Conservation (phyloP, 2,113 vertebrate species). For the Ascaphus truei region DNA sequence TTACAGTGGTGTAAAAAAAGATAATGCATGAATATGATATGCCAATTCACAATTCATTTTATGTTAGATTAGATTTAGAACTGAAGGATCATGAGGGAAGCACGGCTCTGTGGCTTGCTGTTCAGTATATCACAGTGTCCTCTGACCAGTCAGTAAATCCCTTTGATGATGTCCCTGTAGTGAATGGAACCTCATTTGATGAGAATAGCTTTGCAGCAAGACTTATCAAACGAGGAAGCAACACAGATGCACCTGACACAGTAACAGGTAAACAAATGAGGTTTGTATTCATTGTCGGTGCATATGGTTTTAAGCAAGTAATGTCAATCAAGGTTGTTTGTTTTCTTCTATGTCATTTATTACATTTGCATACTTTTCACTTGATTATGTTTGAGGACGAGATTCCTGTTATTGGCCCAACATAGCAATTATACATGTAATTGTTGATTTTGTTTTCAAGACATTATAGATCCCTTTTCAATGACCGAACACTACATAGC, state of each 20-base stretch:
- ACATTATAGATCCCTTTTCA: no score
- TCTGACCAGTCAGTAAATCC: conserved; percentile 89
- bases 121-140: conserved; percentile 89
- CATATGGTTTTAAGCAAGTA: no score
- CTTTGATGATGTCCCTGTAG: conserved; percentile 82
- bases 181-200: conserved; percentile 91
- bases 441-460: no score
- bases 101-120: conserved; percentile 92
- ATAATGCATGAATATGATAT: not conserved
- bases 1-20: not conserved
- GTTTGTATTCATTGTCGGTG: conserved; percentile 41
- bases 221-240: conserved; percentile 89
- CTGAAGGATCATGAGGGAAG: conserved; percentile 93
- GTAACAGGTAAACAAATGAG: conserved; percentile 70
- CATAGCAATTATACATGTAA: no score
- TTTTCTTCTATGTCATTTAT: no score
- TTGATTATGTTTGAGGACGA: no score
- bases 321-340: no score
- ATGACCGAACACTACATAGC: no score
- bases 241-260: conserved; percentile 82
- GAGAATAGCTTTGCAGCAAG: conserved; percentile 93
- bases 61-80: conserved; percentile 83
- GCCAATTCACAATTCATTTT: not conserved
- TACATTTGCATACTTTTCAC: no score
- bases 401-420: no score